A percentile compares a stretch with the other conserved stretches of the same genome.
Evolutionary conservation across 2,888 invertebrate genomes (phyloP).

Genomic region (Erpobdella octoculata): DNA sequence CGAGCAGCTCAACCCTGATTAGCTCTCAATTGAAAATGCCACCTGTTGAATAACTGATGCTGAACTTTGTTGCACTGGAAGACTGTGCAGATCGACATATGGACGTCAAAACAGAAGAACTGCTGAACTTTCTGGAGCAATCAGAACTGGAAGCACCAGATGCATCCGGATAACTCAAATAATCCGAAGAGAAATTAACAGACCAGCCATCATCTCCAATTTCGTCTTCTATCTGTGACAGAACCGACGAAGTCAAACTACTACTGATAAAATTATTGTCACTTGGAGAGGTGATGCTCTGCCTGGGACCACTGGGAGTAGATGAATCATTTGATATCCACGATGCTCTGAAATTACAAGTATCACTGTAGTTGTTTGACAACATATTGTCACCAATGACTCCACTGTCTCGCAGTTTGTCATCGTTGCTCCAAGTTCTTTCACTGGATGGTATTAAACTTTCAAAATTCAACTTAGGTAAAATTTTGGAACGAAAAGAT

Average conservation of each 20-base stretch:
- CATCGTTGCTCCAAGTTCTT: too few relatives aligned
- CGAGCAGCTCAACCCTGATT: not conserved
- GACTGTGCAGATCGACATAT: not conserved
- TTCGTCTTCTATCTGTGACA: constrained; percentile 20
- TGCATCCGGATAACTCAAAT: not conserved
- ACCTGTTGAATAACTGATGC: not conserved
- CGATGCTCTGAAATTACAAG: constrained; percentile 11
- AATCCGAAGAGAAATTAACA: constrained; percentile 6
- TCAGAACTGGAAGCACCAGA: too few relatives aligned
- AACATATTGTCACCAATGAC: not conserved
- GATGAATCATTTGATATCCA: constrained; percentile 25
- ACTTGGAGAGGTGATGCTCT: constrained; percentile 31
- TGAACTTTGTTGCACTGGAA: too few relatives aligned
- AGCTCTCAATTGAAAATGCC: not conserved
- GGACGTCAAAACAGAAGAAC: not conserved
- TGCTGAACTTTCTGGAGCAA: not conserved
- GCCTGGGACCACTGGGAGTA: constrained; percentile 26
- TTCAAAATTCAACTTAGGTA: too few relatives aligned
- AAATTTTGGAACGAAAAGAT: too few relatives aligned
- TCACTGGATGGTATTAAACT: too few relatives aligned
- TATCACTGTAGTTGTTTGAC: not conserved
- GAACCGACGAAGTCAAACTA: constrained; percentile 29
- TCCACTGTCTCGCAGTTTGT: not conserved
- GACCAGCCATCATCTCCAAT: not conserved
- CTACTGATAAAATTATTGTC: constrained; percentile 28